phyloP scores from a whole-genome alignment of 2,797 vertebrate genomes.

The Lates japonicus region DNA sequence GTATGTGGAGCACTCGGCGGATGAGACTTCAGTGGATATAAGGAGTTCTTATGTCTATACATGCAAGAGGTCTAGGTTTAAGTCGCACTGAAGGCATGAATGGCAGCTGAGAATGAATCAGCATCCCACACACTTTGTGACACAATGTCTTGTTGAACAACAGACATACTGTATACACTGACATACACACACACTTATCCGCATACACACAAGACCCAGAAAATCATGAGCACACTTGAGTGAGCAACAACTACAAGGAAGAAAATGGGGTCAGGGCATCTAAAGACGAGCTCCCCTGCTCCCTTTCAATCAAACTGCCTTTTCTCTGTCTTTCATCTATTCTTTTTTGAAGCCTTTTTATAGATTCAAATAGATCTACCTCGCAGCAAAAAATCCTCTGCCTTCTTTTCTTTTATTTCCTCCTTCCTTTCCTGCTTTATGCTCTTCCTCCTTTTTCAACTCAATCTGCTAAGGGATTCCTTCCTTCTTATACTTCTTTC shows the following conservation, averaged over 20 bases:
- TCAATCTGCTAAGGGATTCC: neutral
- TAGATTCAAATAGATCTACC: slow-evolving; percentile 35
- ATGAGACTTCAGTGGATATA: neutral
- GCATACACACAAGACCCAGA: slow-evolving; percentile 35
- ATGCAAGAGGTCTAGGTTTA: slow-evolving; percentile 10
- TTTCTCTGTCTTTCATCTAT: slow-evolving; percentile 43
- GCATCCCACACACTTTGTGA: slow-evolving; percentile 12
- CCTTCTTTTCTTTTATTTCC: neutral
- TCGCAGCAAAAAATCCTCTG: neutral
- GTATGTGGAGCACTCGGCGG: neutral
- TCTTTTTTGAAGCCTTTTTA: slow-evolving; percentile 21
- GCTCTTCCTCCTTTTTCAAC: neutral
- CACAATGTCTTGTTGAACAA: slow-evolving; percentile 28
- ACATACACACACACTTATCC: slow-evolving; percentile 25
- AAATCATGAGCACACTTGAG: slow-evolving; percentile 48
- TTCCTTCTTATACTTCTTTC: neutral
- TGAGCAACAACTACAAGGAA: slow-evolving; percentile 61
- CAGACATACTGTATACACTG: slow-evolving; percentile 4
- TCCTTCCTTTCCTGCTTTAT: neutral
- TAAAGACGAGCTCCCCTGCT: slow-evolving; percentile 57
- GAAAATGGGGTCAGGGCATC: slow-evolving; percentile 70
- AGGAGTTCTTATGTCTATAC: neutral
- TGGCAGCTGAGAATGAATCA: slow-evolving; percentile 44
- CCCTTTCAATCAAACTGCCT: slow-evolving; percentile 62
- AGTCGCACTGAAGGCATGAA: slow-evolving; percentile 19